Base-by-base conservation (phyloP, 2,797 vertebrate genomes). In the Cercopithecus petaurista region DNA sequence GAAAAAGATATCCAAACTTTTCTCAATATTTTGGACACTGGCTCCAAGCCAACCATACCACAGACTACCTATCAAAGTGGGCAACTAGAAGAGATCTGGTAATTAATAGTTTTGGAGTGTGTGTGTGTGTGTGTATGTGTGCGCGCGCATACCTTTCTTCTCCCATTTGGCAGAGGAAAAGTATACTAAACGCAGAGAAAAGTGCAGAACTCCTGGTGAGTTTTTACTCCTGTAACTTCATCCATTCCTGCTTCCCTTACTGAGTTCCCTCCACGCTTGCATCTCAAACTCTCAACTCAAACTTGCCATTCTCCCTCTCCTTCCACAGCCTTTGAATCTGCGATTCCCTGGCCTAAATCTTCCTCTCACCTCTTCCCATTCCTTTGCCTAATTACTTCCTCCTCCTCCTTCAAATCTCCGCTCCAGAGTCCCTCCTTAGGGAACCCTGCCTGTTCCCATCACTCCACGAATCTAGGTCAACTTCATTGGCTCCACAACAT, bases 391-490 rank as follows among this genome's bases (percentile, higher is more conserved):
- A n/a, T 84, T 43, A 46, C 67, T 70, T 92, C 59, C 46, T 72
- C 17, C 43, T 83, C 82, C 46, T 30, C 57, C 80, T 96, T 93
- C 59, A 39, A 72, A 88, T 46, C 50, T 80, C 61, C 57, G 24
- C 55, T 57, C 59, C 33, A 72, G n/a, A 14, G 80, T 52, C n/a
- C 19, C 28, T 28, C 14, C 7, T 14, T 6, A 28, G 5, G 4
- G 36, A 85, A 19, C 8, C 4, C 43, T 90, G 75, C 9, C n/a
- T 76, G 5, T 10, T 48, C 9, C 48, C 24, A 33, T 30, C 19
- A n/a, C 4, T 43, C 52, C 57, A 77, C 2, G 10, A 72, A 64
- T 85, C 55, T 14, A 81, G 24, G 12, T 79, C 43, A 64, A 4
- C 21, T 61, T 43, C 12, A 1, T 21, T 3, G 33, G 26, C 13